Evolutionary conservation across 2,888 invertebrate species (phyloP), one percentile per base, ranked within the genome.

Genomic region (Erebia aethiops): DNA sequence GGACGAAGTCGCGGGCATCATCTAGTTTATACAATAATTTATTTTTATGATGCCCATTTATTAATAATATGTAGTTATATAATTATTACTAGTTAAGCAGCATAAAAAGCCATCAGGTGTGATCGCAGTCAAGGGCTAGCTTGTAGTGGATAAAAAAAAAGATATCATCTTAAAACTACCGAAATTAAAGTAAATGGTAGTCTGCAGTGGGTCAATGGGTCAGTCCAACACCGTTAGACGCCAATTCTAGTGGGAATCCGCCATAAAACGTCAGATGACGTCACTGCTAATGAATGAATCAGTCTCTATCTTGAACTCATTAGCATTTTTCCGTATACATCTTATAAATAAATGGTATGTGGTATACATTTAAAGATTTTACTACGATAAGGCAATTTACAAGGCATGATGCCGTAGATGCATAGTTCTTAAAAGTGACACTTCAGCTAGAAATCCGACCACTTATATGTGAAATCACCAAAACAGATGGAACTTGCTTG

Each of bases 171-270:
- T 52, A 2, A 52, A 52, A 52, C 8, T 9, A 16, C 2, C 2
- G 9, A 16, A 16, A 52, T 11, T 16, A 65, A 49, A 14, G 13
- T 13, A 21, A 51, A 61, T 56, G 66, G 54, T 65, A 51, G 57
- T 67, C 66, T n/a, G n/a, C n/a, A 49, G 52, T 70, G 41, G 70
- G 60, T 54, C 67, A 72, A 64, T 67, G 60, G 72, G 72, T 72
- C 72, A 72, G 46, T 60, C 26, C 13, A 21, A 21, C 41, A 71
- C 68, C 72, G 71, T 69, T 72, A 72, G 16, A 43, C 4, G 18
- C 54, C 13, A 21, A 69, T 66, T 62, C 56, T 62, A 62, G 61
- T 69, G 65, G 56, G 68, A 68, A 61, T 58, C 64, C 43, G 41
- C 64, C 43, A 43, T 61, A 46, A 57, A 57, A 21, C 49, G 35